Evolutionary conservation across 2,888 invertebrate species (phyloP), one percentile per base, ranked within the genome.

Genomic region (Pristionchus maxplancki): DNA sequence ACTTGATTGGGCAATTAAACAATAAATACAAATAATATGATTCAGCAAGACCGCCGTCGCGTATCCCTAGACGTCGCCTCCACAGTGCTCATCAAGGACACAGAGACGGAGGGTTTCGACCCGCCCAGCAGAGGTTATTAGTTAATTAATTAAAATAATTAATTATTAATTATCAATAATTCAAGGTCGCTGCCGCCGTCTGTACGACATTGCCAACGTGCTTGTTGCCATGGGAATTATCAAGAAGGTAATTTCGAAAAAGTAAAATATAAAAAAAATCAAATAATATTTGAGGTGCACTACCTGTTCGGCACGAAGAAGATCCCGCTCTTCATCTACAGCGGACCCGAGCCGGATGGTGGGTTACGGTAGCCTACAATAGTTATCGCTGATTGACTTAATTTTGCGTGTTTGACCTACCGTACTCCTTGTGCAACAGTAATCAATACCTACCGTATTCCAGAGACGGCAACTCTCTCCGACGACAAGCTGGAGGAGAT

Each of bases 181-280:
- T 37, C 34, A 40, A 92, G 92, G 93, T 84, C 90, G 94, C 6
- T 94, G 94, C 89, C 96, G 97, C 89, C 96, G 97, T 91, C 95
- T 97, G 50, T 97, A 97, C 95, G 97, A 97, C 95, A 97, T 97
- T 93, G 97, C 97, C 89, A 97, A 97, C 95, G 97, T 97, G 91
- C 96, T 97, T 92, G 96, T 96, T 91, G 97, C 97, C 90, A 96
- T 97, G 94, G 96, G 96, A 92, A 96, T 97, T 91, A 97, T 97
- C 94, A 96, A 96, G 94, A 97, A 97, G 95, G 86, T 85, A 17
- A n/a, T n/a, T n/a, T n/a, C n/a, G n/a, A n/a, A n/a, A n/a, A n/a
- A n/a, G n/a, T n/a, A n/a, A n/a, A n/a, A n/a, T n/a, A 24, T 6
- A 74, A 40, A 37, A 15, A 74, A 17, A 71, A 71, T 1, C 31